Base-by-base conservation (phyloP, 2,888 invertebrate genomes). In the Sussaba pulchella region DNA sequence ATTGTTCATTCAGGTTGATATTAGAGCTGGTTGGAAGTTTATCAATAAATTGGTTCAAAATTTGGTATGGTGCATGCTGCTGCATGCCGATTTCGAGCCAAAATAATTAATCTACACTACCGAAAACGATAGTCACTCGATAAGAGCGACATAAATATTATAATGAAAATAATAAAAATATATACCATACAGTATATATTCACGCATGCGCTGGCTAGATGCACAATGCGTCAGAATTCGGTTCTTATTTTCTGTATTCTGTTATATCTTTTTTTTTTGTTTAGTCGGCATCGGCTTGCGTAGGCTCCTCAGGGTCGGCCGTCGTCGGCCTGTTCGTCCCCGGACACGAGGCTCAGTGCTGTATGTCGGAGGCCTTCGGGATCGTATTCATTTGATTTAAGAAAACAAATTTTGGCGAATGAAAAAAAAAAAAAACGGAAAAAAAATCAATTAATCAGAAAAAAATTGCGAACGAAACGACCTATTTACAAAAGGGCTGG, bases 331-430 rank as follows among this genome's bases (percentile, higher is more conserved):
- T 89, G 89, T 81, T 81, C 91, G 91, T 92, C 92, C 93, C 92
- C 92, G 92, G 92, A 92, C 93, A 93, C 93, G 93, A 92, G 92
- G 91, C 90, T 92, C 89, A 92, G 93, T 93, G 93, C 92, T 93
- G 89, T 91, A 89, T 91, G 87, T 91, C 88, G 91, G 91, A 92
- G 90, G 91, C 90, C 86, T 82, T 87, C 85, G 87, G 88, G 88
- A 76, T 87, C 54, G 78, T 81, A 67, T 81, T 84, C 84, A 78
- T 78, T 83, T 72, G 59, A 66, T 41, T 71, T 63, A 31, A 75
- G n/a, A n/a, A n/a, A n/a, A n/a, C n/a, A n/a, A n/a, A n/a, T n/a
- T 82, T 83, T 86, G 85, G 85, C 87, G 85, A 87, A 87, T 84
- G 81, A 89, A 87, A 85, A 86, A 83, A n/a, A n/a, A n/a, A n/a